These are phyloP conservation scores for Montifringilla adamsi DNA, from an alignment of 2,113 vertebrate species.

Conservation along the genomic window DNA sequence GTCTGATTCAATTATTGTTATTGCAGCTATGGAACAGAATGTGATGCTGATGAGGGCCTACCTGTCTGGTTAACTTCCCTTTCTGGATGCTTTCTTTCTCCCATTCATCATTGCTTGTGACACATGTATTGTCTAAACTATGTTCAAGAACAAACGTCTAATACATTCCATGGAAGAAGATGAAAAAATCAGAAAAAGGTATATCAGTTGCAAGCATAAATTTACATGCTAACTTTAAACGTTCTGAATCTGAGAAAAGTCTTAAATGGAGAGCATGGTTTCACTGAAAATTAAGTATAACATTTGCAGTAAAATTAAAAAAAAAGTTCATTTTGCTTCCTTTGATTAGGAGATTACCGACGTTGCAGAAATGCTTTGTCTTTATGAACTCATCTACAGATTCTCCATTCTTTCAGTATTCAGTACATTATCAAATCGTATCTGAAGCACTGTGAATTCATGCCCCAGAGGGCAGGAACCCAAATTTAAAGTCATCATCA, in stretches of 20 bases:
- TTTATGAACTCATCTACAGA: conserved; percentile 16
- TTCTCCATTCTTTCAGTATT: background rate
- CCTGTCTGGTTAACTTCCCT: conserved; percentile 68
- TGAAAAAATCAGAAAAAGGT: conserved; percentile 13
- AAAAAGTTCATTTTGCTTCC: background rate
- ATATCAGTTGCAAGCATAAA: background rate
- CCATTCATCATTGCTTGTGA: conserved; percentile 70
- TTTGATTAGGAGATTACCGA: background rate
- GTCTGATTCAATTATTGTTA: conserved; percentile 70
- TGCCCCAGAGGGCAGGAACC: conserved; percentile 47
- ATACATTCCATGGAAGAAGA: conserved; percentile 37
- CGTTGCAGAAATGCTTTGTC: background rate
- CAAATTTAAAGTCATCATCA: conserved; percentile 61
- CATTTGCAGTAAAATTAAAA: background rate
- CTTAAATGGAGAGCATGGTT: background rate
- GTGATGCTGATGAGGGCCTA: conserved; percentile 63
- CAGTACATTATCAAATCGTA: conserved; percentile 25
- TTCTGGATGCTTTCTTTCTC: conserved; percentile 61
- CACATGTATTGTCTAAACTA: conserved; percentile 55
- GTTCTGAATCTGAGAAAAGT: background rate
- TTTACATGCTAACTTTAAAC: background rate
- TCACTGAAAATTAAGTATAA: background rate
- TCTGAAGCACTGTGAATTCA: conserved; percentile 44
- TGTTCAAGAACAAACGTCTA: conserved; percentile 59
- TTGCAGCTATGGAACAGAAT: background rate